Evolutionary conservation across 64 coral and sea anemone species (phyloP).

Genomic region (Montipora capricornis): DNA sequence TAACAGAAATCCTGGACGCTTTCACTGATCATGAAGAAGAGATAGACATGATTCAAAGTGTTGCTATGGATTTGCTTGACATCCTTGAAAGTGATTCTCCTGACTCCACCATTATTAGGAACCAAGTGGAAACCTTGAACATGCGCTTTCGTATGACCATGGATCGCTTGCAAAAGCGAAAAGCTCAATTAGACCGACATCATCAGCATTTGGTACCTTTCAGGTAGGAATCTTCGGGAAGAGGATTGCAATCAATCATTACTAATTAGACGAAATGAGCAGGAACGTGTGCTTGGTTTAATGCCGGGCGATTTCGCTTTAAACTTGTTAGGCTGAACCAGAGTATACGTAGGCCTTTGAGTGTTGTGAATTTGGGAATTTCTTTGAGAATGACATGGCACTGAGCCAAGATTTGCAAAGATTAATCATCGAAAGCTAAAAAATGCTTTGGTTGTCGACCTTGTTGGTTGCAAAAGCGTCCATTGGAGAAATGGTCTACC

Average conservation of each 20-base stretch:
- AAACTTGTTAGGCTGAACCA: no score
- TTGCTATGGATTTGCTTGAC: slow-evolving; percentile 82
- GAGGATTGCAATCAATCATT: no score
- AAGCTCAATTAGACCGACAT: slow-evolving; percentile 73
- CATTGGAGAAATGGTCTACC: no score
- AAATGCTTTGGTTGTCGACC: no score
- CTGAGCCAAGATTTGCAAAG: no score
- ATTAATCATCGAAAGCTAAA: no score
- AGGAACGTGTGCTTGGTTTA: background rate
- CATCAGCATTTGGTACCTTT: slow-evolving; percentile 74
- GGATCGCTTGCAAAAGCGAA: slow-evolving; percentile 66
- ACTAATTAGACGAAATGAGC: background rate
- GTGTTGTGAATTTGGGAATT: no score
- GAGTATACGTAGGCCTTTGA: no score
- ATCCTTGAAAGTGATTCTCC: slow-evolving; percentile 69
- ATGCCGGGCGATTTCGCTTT: no score
- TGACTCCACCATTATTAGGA: slow-evolving; percentile 65
- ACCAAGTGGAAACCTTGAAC: slow-evolving; percentile 61
- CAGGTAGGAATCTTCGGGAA: background rate
- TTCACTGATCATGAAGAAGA: slow-evolving; percentile 80
- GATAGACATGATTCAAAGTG: slow-evolving; percentile 65
- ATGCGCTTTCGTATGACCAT: slow-evolving; percentile 68
- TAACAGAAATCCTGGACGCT: slow-evolving; percentile 59
- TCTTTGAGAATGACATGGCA: no score
- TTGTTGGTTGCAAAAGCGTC: no score